These are phyloP conservation scores for Solea solea DNA, from an alignment of 2,113 vertebrate genomes.

Conservation along the genomic window DNA sequence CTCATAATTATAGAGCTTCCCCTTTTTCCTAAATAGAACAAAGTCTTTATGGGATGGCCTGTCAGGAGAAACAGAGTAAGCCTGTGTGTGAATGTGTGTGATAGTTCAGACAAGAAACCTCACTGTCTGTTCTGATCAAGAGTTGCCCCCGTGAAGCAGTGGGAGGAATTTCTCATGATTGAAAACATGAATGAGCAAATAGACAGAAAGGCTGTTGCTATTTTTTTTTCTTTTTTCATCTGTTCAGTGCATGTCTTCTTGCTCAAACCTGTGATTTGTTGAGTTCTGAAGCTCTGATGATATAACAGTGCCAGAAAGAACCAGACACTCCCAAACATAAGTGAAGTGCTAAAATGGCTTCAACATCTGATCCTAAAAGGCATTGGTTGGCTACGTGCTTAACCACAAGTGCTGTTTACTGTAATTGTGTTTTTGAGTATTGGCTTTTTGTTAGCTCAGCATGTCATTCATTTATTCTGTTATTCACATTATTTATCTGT, in stretches of 20 bases:
- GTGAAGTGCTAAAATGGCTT: background rate
- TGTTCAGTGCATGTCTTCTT: background rate
- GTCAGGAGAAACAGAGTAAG: constrained; percentile 36
- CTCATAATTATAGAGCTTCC: constrained; percentile 56
- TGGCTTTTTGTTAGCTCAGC: too few species aligned
- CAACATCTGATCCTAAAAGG: background rate
- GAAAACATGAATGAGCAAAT: constrained; percentile 40
- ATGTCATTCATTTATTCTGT: too few species aligned
- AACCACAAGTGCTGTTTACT: background rate
- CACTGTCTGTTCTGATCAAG: constrained; percentile 32
- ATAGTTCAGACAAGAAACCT: constrained; percentile 24
- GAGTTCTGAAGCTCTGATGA: background rate
- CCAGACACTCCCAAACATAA: background rate
- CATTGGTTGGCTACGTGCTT: background rate
- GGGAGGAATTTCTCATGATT: constrained; percentile 9
- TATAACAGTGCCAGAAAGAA: background rate
- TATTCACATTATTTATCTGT: too few species aligned
- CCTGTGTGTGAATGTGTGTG: constrained; percentile 20
- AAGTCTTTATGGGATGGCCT: constrained; percentile 40
- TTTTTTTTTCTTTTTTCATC: constrained; percentile 1
- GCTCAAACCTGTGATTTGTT: background rate
- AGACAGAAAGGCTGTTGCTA: background rate
- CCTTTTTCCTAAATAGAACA: constrained; percentile 58
- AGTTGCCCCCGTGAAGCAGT: constrained; percentile 18
- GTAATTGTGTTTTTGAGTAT: too few species aligned